Evolutionary conservation across 2,113 vertebrate genomes (phyloP).

Genomic region (Salvelinus namaycush): DNA sequence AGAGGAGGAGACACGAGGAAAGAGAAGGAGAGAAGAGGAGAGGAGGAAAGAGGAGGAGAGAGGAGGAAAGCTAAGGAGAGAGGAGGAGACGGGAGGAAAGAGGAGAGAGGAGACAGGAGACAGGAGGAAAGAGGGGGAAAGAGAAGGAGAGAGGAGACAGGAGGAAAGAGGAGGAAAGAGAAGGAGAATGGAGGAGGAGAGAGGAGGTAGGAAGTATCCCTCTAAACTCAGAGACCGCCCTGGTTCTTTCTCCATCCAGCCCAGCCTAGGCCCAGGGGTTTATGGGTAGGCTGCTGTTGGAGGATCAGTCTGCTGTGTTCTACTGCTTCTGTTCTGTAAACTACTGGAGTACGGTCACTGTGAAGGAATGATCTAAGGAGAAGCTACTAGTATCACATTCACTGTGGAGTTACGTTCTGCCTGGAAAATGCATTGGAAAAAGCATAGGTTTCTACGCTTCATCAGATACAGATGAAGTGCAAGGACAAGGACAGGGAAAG

Average conservation of each 20-base stretch:
- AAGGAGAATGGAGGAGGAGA: no score
- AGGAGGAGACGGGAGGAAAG: no score
- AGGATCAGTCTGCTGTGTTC: not conserved
- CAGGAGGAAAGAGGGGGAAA: not conserved
- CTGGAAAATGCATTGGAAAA: not conserved
- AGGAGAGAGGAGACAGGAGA: no score
- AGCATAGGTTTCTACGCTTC: not conserved
- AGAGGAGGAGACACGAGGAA: not conserved
- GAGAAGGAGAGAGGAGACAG: not conserved
- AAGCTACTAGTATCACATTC: not conserved
- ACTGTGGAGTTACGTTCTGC: not conserved
- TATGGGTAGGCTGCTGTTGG: not conserved
- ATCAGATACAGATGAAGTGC: constrained; percentile 36
- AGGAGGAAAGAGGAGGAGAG: not conserved
- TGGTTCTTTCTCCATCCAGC: not conserved
- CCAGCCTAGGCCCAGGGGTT: not conserved
- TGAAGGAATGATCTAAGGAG: not conserved
- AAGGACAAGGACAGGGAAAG: constrained; percentile 5
- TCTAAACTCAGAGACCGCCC: not conserved
- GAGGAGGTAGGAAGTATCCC: no score
- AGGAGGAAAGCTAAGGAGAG: not conserved
- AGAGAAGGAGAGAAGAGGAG: not conserved
- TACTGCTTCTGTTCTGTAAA: not conserved
- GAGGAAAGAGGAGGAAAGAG: no score
- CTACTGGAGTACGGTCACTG: not conserved